Evolutionary conservation across 2,888 invertebrate genomes (phyloP).

Genomic region (Aleiodes testaceus): DNA sequence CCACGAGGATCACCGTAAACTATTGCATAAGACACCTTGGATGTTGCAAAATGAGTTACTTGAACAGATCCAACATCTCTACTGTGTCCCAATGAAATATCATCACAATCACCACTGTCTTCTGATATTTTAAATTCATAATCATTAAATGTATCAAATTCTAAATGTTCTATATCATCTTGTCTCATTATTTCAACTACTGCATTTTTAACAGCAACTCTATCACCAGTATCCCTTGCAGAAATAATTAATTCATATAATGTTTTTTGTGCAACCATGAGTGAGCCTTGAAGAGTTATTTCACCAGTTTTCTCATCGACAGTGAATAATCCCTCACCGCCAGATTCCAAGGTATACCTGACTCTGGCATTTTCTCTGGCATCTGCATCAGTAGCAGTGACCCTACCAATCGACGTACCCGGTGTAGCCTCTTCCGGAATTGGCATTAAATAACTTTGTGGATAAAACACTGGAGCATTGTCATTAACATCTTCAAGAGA

Average conservation of each 20-base stretch:
- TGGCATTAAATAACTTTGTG: constrained; percentile 87
- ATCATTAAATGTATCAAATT: constrained; percentile 84
- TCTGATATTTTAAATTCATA: constrained; percentile 90
- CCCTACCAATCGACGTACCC: constrained; percentile 81
- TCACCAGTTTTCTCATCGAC: constrained; percentile 87
- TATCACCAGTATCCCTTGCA: constrained; percentile 87
- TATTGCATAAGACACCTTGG: constrained; percentile 81
- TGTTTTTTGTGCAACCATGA: constrained; percentile 79
- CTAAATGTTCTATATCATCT: constrained; percentile 81
- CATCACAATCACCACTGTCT: constrained; percentile 80
- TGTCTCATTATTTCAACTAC: constrained; percentile 86
- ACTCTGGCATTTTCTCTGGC: constrained; percentile 90
- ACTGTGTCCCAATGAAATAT: constrained; percentile 73
- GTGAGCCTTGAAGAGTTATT: constrained; percentile 80
- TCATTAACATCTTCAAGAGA: constrained; percentile 92
- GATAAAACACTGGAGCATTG: constrained; percentile 94
- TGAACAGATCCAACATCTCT: constrained; percentile 86
- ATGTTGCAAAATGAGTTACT: constrained; percentile 71
- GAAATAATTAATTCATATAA: constrained; percentile 84
- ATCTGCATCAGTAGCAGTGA: constrained; percentile 89
- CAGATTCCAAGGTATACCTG: constrained; percentile 85
- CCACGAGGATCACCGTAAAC: constrained; percentile 85
- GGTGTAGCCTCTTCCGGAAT: constrained; percentile 80
- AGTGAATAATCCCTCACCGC: constrained; percentile 86
- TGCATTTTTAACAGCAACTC: constrained; percentile 83